Evolutionary conservation across 2,113 vertebrate genomes (phyloP).

Genomic region (Pachycephala philippinensis): DNA sequence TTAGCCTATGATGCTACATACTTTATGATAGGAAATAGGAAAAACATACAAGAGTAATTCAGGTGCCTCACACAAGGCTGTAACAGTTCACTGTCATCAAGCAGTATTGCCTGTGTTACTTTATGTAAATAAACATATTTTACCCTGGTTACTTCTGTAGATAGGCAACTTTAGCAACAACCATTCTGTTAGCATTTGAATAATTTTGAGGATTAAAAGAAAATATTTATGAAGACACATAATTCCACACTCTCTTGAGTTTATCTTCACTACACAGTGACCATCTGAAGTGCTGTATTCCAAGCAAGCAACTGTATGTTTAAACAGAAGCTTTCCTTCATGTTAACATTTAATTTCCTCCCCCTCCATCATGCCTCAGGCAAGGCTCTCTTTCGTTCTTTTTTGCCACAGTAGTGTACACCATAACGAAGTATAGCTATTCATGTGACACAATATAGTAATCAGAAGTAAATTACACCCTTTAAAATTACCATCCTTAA

Average conservation of each 20-base stretch:
- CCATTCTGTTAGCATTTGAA: background rate
- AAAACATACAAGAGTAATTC: background rate
- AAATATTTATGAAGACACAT: background rate
- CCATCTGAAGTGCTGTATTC: background rate
- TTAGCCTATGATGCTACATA: background rate
- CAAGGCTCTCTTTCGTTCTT: background rate
- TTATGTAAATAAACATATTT: background rate
- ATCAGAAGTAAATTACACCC: slow-evolving; percentile 48
- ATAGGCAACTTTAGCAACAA: background rate
- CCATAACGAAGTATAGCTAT: background rate
- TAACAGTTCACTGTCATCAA: background rate
- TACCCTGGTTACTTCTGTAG: background rate
- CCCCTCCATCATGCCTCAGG: background rate
- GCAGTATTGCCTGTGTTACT: background rate
- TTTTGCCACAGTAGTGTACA: background rate
- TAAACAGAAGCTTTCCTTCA: slow-evolving; percentile 17
- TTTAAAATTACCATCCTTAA: background rate
- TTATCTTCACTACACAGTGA: background rate
- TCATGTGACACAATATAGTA: slow-evolving; percentile 29
- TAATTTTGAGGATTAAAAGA: background rate
- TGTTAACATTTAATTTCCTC: slow-evolving; percentile 25
- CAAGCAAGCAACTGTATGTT: background rate
- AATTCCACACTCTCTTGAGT: background rate
- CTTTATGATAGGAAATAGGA: background rate
- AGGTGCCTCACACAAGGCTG: background rate